phyloP scores from a whole-genome alignment of 2,888 invertebrate species.

The Unio pictorum region DNA sequence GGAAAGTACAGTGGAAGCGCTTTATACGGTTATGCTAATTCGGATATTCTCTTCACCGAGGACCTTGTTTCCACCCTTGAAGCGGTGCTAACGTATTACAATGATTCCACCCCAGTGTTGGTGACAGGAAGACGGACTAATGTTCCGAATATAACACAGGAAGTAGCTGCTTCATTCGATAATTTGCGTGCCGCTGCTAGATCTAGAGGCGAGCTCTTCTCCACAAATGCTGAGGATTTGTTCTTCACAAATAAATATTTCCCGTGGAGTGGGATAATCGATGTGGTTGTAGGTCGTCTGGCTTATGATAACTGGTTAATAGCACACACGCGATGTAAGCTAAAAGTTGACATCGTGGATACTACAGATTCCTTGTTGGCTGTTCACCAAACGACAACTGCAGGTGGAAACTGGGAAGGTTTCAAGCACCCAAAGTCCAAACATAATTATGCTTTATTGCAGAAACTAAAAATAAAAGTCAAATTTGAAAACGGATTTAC shows the following conservation, averaged over 20 bases:
- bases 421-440: constrained; percentile 28
- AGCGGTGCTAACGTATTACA: constrained; percentile 7
- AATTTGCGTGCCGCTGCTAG: constrained; percentile 25
- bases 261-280: constrained; percentile 49
- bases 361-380: constrained; percentile 44
- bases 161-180: constrained; percentile 21
- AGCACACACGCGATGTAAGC: constrained; percentile 33
- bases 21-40: constrained; percentile 58
- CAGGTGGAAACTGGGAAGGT: constrained; percentile 44
- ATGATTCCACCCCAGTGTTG: constrained; percentile 23
- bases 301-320: constrained; percentile 61
- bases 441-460: constrained; percentile 38
- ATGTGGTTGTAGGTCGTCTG: constrained; percentile 52
- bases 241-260: constrained; percentile 49
- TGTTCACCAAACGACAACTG: constrained; percentile 50
- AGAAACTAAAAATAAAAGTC: constrained; percentile 28
- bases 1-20: constrained; percentile 31
- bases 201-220: constrained; percentile 37
- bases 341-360: constrained; percentile 40
- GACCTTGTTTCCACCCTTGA: constrained; percentile 36
- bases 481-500: constrained; percentile 39
- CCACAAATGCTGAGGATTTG: constrained; percentile 50
- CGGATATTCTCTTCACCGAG: constrained; percentile 56
- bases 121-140: constrained; percentile 35
- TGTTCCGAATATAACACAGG: constrained; percentile 28